These are phyloP conservation scores for Lasioglossum morio DNA, from an alignment of 2,888 invertebrate genomes.

Conservation along the genomic window DNA sequence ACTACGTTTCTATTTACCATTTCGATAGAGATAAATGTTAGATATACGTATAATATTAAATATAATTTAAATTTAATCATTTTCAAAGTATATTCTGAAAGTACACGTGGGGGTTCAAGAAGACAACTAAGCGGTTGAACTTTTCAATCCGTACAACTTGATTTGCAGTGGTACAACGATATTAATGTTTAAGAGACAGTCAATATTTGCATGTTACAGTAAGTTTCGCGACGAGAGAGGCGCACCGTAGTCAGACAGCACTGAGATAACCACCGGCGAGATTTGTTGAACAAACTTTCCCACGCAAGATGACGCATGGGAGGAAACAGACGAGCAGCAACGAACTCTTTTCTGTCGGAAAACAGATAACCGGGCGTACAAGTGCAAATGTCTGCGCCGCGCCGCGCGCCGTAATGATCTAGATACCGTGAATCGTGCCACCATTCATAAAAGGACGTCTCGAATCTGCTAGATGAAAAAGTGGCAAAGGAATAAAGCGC, in stretches of 20 bases:
- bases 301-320: constrained; percentile 66
- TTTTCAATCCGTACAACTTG: neutral
- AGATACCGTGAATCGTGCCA: constrained; percentile 38
- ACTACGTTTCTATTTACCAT: neutral
- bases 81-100: neutral
- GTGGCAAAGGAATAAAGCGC: neutral
- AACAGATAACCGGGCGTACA: constrained; percentile 53
- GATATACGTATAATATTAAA: neutral
- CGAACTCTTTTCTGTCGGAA: constrained; percentile 52
- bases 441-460: constrained; percentile 50
- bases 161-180: neutral
- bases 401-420: constrained; percentile 37
- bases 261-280: constrained; percentile 49
- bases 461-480: constrained; percentile 12
- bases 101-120: neutral
- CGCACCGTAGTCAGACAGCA: constrained; percentile 23
- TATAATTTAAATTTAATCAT: neutral
- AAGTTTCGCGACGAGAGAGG: constrained; percentile 28
- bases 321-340: constrained; percentile 60
- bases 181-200: constrained; percentile 16
- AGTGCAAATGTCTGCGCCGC: constrained; percentile 42
- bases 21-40: neutral
- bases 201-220: constrained; percentile 25
- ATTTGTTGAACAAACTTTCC: constrained; percentile 65
- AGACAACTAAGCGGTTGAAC: neutral